Evolutionary conservation across 1,140 invertebrate species (phyloP).

Genomic region (Drosophila punjabiensis): DNA sequence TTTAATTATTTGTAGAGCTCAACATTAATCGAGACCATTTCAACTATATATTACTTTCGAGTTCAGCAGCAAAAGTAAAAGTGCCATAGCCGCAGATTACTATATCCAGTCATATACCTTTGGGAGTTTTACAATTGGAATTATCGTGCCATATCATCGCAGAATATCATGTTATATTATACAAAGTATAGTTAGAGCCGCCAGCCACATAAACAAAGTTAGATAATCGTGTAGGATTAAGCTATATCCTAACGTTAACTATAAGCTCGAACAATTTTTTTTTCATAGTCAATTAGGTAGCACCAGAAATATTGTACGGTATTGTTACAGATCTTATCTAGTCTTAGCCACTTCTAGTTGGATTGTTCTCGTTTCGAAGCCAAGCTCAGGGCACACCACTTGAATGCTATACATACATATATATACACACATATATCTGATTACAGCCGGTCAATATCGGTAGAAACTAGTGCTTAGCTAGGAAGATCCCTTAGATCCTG

Average conservation of each 20-base stretch:
- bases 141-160: slow-evolving; percentile 82
- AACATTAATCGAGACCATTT: neutral
- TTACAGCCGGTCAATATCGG: slow-evolving; percentile 9
- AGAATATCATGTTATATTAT: slow-evolving; percentile 76
- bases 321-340: slow-evolving; percentile 41
- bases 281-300: slow-evolving; percentile 52
- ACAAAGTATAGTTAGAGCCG: slow-evolving; percentile 42
- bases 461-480: slow-evolving; percentile 16
- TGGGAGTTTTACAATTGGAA: slow-evolving; percentile 41
- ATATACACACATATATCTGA: neutral
- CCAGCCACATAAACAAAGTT: slow-evolving; percentile 27
- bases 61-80: slow-evolving; percentile 1
- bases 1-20: neutral
- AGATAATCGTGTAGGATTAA: slow-evolving; percentile 38
- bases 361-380: slow-evolving; percentile 45
- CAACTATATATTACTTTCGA: neutral
- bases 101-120: slow-evolving; percentile 17
- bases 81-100: slow-evolving; percentile 12
- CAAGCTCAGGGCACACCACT: slow-evolving; percentile 55
- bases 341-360: slow-evolving; percentile 37
- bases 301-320: slow-evolving; percentile 32
- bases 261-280: slow-evolving; percentile 32
- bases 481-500: slow-evolving; percentile 7
- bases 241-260: slow-evolving; percentile 22
- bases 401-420: slow-evolving; percentile 9